Conservation (phyloP, 1,140 invertebrate species). For the Drosophila lowei region DNA sequence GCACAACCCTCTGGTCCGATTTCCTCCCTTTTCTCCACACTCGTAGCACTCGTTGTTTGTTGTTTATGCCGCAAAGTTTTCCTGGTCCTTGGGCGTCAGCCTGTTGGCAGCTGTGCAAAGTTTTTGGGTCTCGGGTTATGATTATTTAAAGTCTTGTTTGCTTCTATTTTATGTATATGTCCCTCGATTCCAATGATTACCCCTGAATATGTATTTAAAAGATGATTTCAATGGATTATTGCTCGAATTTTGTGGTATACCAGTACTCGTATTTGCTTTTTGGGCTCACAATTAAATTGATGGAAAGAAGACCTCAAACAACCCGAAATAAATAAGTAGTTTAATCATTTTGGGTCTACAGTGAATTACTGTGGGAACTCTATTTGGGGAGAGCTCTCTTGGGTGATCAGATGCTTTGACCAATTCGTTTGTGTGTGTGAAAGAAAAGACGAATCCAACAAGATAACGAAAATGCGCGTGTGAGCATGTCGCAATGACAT, state of each 20-base stretch:
- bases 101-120: conserved; percentile 54
- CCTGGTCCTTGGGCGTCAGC: conserved; percentile 61
- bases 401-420: too few species aligned
- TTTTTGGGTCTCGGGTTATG: conserved; percentile 50
- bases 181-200: not conserved
- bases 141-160: conserved; percentile 55
- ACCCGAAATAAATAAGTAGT: not conserved
- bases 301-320: not conserved
- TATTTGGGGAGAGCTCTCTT: too few species aligned
- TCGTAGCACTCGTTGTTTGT: conserved; percentile 31
- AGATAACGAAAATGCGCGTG: too few species aligned
- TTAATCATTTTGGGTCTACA: too few species aligned
- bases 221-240: not conserved
- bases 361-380: too few species aligned
- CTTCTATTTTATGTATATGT: conserved; percentile 30
- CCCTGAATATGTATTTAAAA: conserved; percentile 17
- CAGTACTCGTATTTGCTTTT: too few species aligned
- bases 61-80: conserved; percentile 71
- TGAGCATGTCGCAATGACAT: too few species aligned
- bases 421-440: too few species aligned
- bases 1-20: conserved; percentile 11
- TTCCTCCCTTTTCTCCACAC: not conserved
- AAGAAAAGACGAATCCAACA: too few species aligned
- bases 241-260: not conserved
- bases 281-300: conserved; percentile 14